A percentile compares a stretch with the other conserved stretches of the same genome.
Evolutionary conservation across 37 sponge, comb jelly and placozoan genomes (phyloP).

Genomic region (Diacarnus erythraeanus): DNA sequence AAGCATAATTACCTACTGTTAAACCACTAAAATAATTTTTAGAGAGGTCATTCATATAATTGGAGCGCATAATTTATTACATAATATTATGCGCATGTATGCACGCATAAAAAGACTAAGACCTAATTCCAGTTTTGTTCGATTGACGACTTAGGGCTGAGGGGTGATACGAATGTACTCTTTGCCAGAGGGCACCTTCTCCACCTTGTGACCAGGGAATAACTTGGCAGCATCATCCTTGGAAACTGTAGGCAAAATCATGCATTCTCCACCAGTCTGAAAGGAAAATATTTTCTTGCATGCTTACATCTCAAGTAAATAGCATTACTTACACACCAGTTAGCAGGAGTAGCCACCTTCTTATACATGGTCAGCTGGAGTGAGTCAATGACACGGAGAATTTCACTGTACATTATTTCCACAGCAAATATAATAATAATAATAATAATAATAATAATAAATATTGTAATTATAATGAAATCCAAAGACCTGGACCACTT

Average conservation of each 20-base stretch:
- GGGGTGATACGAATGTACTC: slow-evolving; percentile 94
- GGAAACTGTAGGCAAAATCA: slow-evolving; percentile 93
- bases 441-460: background rate
- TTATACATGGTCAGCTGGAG: slow-evolving; percentile 95
- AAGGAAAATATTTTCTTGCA: too few species aligned
- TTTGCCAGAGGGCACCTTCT: slow-evolving; percentile 94
- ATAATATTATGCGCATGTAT: background rate
- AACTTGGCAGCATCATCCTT: slow-evolving; percentile 81
- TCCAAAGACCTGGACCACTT: too few species aligned
- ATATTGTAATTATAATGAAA: too few species aligned
- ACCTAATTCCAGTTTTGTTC: background rate
- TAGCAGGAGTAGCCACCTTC: slow-evolving; percentile 98
- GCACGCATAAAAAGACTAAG: background rate
- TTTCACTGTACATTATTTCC: too few species aligned
- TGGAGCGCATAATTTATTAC: background rate
- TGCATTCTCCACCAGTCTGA: slow-evolving; percentile 91
- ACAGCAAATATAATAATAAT: background rate
- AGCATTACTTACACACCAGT: slow-evolving; percentile 80
- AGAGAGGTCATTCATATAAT: background rate
- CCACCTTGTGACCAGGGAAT: slow-evolving; percentile 79
- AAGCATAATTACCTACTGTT: too few species aligned
- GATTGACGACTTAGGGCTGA: slow-evolving; percentile 70
- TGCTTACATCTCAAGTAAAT: background rate
- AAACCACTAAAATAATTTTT: too few species aligned
- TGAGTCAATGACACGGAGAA: slow-evolving; percentile 94